Evolutionary conservation across 2,888 invertebrate species (phyloP).

Genomic region (Amblyjoppa proteus): DNA sequence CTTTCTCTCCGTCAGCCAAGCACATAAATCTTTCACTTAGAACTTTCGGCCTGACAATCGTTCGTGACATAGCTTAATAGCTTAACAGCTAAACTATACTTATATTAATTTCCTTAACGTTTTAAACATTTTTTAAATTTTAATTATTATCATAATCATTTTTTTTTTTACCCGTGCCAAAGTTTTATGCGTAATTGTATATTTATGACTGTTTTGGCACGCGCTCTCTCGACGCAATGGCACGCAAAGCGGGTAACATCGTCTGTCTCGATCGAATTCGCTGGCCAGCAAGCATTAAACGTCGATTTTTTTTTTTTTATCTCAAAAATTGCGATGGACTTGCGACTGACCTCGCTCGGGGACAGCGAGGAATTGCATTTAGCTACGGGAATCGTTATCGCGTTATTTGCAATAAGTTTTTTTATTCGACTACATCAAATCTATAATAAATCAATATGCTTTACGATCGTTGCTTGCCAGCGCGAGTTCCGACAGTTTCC

Average conservation of each 20-base stretch:
- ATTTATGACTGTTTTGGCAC: slow-evolving; percentile 73
- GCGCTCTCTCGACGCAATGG: slow-evolving; percentile 74
- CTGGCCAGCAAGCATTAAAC: neutral
- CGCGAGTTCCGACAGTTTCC: neutral
- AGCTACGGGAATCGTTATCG: neutral
- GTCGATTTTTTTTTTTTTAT: neutral
- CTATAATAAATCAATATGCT: neutral
- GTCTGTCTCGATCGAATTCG: slow-evolving; percentile 16
- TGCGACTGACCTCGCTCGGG: neutral
- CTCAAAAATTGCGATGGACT: neutral
- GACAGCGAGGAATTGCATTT: neutral
- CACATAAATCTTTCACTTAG: slow-evolving; percentile 4
- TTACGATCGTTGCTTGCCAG: neutral
- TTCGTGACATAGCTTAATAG: slow-evolving; percentile 34
- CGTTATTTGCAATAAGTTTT: neutral
- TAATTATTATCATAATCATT: neutral
- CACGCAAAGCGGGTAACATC: slow-evolving; percentile 77
- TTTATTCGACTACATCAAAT: neutral
- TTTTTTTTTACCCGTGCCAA: slow-evolving; percentile 48
- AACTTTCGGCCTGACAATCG: slow-evolving; percentile 35
- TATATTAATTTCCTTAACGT: slow-evolving; percentile 60
- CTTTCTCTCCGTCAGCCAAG: slow-evolving; percentile 20
- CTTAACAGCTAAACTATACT: slow-evolving; percentile 64
- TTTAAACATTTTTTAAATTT: slow-evolving; percentile 52
- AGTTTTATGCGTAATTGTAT: slow-evolving; percentile 52